These are phyloP conservation scores for Linyphia triangularis DNA, from an alignment of 2,888 invertebrate species.

Conservation along the genomic window DNA sequence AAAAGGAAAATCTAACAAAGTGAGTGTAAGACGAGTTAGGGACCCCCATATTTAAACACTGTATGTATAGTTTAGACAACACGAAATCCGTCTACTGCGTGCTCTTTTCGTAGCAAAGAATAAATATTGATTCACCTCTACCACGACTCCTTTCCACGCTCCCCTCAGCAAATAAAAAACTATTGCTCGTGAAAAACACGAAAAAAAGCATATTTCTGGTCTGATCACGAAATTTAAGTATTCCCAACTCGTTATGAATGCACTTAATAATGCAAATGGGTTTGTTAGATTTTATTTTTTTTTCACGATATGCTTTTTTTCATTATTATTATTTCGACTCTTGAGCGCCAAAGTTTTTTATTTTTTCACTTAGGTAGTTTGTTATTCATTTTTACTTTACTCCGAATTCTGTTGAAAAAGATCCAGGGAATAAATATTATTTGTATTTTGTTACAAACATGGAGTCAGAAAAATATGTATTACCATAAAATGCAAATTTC, in stretches of 20 bases:
- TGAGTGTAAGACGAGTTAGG: neutral
- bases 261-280: slow-evolving; percentile 65
- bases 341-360: neutral
- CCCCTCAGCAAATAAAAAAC: neutral
- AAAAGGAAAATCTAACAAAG: no score
- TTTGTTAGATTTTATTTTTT: slow-evolving; percentile 40
- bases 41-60: neutral
- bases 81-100: neutral
- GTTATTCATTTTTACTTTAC: neutral
- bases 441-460: slow-evolving; percentile 23
- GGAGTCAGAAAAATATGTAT: slow-evolving; percentile 23
- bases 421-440: slow-evolving; percentile 33
- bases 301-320: neutral
- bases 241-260: slow-evolving; percentile 55
- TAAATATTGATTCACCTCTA: neutral
- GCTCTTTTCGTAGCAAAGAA: neutral
- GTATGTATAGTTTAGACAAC: neutral
- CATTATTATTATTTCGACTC: neutral
- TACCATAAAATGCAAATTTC: slow-evolving; percentile 71
- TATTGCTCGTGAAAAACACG: neutral
- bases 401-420: neutral
- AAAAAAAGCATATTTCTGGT: neutral
- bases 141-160: neutral
- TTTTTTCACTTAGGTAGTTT: slow-evolving; percentile 16
- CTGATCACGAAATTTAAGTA: slow-evolving; percentile 44